Evolutionary conservation across 2,113 vertebrate genomes (phyloP).

Genomic region (Colius striatus): DNA sequence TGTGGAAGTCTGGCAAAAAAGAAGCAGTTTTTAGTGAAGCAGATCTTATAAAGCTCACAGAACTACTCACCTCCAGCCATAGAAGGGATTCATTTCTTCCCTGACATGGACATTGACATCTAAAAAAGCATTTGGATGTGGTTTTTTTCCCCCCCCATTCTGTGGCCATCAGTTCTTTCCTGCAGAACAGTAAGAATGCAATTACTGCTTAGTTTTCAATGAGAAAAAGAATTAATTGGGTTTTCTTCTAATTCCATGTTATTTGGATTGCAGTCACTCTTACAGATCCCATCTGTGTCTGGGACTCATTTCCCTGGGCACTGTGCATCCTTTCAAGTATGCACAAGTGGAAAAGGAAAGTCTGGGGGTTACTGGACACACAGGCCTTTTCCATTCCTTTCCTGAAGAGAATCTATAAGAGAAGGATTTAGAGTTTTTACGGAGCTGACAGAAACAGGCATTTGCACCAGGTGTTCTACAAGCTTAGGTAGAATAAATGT

Average conservation of each 20-base stretch:
- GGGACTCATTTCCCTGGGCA: neutral
- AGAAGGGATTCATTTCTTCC: neutral
- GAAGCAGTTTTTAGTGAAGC: neutral
- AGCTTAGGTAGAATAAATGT: neutral
- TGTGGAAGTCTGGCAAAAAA: neutral
- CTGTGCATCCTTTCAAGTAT: neutral
- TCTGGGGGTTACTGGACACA: neutral
- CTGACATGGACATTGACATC: neutral
- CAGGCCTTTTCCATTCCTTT: neutral
- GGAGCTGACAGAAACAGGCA: neutral
- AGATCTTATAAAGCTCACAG: neutral
- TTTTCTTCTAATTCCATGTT: neutral
- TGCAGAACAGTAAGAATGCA: neutral
- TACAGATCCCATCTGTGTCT: neutral
- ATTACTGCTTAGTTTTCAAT: constrained; percentile 5
- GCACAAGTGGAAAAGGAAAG: neutral
- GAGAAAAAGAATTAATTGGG: neutral
- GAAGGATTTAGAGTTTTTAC: neutral
- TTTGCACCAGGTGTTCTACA: neutral
- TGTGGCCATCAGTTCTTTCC: neutral
- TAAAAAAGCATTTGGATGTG: neutral
- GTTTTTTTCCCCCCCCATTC: neutral
- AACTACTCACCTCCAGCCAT: neutral
- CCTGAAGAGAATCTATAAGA: neutral
- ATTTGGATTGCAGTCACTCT: neutral